Conservation (phyloP, 2,113 vertebrate genomes). For the Triplophysa dalaica region DNA sequence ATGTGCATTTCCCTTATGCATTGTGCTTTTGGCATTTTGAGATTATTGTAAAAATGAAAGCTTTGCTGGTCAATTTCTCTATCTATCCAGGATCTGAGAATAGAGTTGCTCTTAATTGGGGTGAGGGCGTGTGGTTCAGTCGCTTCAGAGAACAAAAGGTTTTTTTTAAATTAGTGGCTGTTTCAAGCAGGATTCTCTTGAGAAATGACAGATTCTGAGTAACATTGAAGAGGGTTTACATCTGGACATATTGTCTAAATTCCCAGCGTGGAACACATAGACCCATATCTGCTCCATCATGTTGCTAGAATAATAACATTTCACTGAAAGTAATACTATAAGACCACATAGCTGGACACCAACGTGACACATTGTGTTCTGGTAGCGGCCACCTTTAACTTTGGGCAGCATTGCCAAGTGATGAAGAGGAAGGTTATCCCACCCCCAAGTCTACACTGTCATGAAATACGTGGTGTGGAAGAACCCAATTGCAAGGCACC, state of each 20-base stretch:
- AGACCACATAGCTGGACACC: no score
- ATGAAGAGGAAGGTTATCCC: no score
- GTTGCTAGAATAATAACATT: not conserved
- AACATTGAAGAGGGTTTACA: conserved; percentile 32
- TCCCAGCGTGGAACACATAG: not conserved
- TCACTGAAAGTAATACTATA: not conserved
- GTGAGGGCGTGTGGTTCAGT: conserved; percentile 64
- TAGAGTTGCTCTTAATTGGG: conserved; percentile 72
- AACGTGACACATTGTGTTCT: no score
- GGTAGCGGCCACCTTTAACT: no score
- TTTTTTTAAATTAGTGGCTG: conserved; percentile 70
- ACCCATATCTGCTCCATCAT: not conserved
- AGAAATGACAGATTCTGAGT: conserved; percentile 35
- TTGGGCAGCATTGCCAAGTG: no score
- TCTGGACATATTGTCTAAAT: conserved; percentile 31
- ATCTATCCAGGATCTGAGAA: conserved; percentile 37
- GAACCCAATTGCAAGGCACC: no score
- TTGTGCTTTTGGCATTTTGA: conserved; percentile 17
- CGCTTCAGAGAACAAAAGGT: conserved; percentile 64
- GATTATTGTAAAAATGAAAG: conserved; percentile 35
- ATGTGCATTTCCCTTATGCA: not conserved
- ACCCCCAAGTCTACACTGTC: no score
- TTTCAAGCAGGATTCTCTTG: conserved; percentile 60
- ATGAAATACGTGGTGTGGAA: no score
- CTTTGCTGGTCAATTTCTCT: conserved; percentile 2